These are phyloP conservation scores for Calyptommatus sinebrachiatus DNA, from an alignment of 2,113 vertebrate species.

Conservation along the genomic window DNA sequence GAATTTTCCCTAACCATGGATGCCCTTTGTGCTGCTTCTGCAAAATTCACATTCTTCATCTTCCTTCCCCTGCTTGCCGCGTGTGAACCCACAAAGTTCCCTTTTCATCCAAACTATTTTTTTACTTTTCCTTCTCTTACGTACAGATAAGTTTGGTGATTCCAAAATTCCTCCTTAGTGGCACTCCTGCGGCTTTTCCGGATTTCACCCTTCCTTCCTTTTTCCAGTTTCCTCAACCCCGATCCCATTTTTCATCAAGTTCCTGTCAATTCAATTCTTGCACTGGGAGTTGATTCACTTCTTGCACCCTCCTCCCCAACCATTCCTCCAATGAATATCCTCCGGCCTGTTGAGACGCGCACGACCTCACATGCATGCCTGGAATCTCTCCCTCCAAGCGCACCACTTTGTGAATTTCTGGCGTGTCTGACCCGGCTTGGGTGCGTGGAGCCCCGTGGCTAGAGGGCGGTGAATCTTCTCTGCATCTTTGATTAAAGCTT, in stretches of 20 bases:
- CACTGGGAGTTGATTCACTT: no score
- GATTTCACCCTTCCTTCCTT: not conserved
- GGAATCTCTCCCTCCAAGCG: conserved; percentile 29
- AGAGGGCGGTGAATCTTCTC: conserved; percentile 29
- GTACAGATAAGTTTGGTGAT: conserved; percentile 70
- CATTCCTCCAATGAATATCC: not conserved
- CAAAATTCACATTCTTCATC: no score
- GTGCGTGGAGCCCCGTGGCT: conserved; percentile 37
- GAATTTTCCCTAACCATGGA: conserved; percentile 51
- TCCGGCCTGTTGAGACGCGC: no score
- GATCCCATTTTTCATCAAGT: no score
- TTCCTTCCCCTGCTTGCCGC: conserved; percentile 28
- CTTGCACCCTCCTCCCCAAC: no score
- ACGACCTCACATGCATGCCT: not conserved
- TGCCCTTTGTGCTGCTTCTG: not conserved
- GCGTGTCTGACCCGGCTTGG: conserved; percentile 52
- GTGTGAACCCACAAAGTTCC: conserved; percentile 3
- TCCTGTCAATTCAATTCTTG: not conserved
- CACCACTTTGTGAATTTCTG: conserved; percentile 41
- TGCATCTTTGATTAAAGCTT: conserved; percentile 35
- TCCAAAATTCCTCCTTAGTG: conserved; percentile 56
- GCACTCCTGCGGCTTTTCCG: conserved; percentile 35
- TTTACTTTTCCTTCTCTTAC: conserved; percentile 62
- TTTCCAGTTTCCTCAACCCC: not conserved
- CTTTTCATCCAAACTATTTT: conserved; percentile 31